Base-by-base conservation (phyloP, 2,113 vertebrate species). In the Platycercus adscitus region DNA sequence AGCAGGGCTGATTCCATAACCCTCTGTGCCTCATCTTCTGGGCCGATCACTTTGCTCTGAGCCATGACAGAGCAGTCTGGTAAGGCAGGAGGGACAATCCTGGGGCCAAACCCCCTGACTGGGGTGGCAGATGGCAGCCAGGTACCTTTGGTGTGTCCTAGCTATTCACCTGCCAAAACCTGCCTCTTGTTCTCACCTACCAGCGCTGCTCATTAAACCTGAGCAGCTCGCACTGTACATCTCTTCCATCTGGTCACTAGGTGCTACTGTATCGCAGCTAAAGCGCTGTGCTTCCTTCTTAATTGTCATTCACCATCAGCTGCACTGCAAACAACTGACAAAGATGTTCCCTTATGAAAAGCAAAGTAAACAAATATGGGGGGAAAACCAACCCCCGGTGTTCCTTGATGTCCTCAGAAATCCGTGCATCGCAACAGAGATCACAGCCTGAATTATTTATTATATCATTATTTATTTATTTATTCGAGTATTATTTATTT, bases 331-430 rank as follows among this genome's bases (percentile, higher is more conserved):
- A 61, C 23, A 71, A 11, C 5, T 2, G 65, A 19, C 63, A 41
- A 64, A 88, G 93, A 49, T 4, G 37, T 33, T 93, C 39, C 37
- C 37, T 60, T 28, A 21, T 13, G 46, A 35, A 72, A 77, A 81
- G 16, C 23, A n/a, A 44, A 31, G 26, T 53, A 70, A 91, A 86
- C 33, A 88, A 91, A 88, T 13, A 47, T 0, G 13, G 33, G 35
- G 24, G 1, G 15, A 17, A n/a, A 11, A 6, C 0, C 1, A 37
- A 23, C 35, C 1, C 13, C 13, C 46, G 10, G 0, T 10, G 17
- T 50, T 85, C 80, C 33, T 88, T 52, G 14, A 43, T 17, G 46
- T 25, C 46, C 70, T 87, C 41, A 41, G 31, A 88, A n/a, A 2
- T n/a, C 56, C 23, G 7, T 0, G 1, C 18, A 25, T 18, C 29